These are phyloP conservation scores for Eupeodes luniger DNA, from an alignment of 2,888 invertebrate genomes.

Conservation along the genomic window DNA sequence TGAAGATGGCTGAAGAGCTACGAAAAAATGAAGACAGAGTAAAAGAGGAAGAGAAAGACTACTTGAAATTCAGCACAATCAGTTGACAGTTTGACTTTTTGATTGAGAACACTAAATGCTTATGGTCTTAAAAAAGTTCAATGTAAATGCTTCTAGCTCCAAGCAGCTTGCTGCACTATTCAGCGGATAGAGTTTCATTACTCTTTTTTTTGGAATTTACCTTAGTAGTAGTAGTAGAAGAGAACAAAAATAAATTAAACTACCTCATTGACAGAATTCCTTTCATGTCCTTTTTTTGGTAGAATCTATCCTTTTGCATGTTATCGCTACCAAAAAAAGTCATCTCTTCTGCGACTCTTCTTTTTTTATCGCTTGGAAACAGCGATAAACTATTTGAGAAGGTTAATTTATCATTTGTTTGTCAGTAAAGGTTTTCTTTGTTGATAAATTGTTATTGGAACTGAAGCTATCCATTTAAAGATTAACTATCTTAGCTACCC, in stretches of 20 bases:
- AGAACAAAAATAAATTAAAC: not conserved
- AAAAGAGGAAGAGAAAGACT: conserved; percentile 21
- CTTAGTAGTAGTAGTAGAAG: not conserved
- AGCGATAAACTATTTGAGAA: not conserved
- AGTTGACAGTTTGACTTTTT: conserved; percentile 73
- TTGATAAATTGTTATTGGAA: not conserved
- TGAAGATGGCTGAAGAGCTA: conserved; percentile 38
- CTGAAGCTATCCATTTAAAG: no score
- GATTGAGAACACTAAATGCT: conserved; percentile 74
- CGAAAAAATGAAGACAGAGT: not conserved
- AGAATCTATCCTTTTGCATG: not conserved
- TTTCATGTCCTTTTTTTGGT: not conserved
- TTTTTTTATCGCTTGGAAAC: not conserved
- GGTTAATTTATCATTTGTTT: conserved; percentile 3
- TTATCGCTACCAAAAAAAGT: not conserved
- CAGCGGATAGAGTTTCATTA: conserved; percentile 44
- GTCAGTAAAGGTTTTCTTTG: not conserved
- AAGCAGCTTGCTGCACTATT: not conserved
- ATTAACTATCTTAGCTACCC: no score
- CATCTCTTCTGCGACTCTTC: not conserved
- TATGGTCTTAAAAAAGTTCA: conserved; percentile 55
- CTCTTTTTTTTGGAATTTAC: conserved; percentile 45
- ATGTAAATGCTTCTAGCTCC: conserved; percentile 12
- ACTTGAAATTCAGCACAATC: conserved; percentile 26
- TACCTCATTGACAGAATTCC: conserved; percentile 11